Conservation (phyloP, 1,140 invertebrate species). For the Megalopta genalis region DNA sequence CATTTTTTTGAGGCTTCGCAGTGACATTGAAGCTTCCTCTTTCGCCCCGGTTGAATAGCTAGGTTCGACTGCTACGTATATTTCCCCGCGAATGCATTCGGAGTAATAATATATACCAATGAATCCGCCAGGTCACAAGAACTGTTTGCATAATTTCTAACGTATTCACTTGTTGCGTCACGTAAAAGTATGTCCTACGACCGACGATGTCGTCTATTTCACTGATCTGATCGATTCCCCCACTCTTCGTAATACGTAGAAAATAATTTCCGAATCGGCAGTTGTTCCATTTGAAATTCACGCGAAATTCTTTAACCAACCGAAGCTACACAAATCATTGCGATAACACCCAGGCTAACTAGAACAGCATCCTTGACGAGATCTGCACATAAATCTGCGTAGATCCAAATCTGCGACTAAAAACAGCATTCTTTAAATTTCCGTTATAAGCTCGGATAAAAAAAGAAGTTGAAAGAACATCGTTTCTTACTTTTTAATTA, state of each 20-base stretch:
- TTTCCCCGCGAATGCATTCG: no score
- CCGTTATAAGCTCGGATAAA: no score
- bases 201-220: not conserved
- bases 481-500: no score
- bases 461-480: no score
- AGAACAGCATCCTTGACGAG: not conserved
- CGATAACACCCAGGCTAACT: slow-evolving; percentile 17
- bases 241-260: not conserved
- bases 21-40: no score
- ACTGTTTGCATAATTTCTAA: slow-evolving; percentile 17
- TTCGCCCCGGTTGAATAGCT: no score
- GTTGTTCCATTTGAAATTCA: slow-evolving; percentile 10
- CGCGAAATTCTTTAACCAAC: no score
- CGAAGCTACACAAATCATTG: slow-evolving; percentile 13
- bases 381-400: no score
- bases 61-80: not conserved
- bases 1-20: no score
- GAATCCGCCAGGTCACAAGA: not conserved
- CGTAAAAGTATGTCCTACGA: not conserved
- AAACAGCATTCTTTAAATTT: no score
- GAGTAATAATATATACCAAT: not conserved
- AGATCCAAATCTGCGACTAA: no score
- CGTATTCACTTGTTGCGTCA: slow-evolving; percentile 13
- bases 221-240: not conserved
- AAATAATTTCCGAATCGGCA: not conserved